phyloP scores from a whole-genome alignment of 2,888 invertebrate species.

The Epinotia bilunana region DNA sequence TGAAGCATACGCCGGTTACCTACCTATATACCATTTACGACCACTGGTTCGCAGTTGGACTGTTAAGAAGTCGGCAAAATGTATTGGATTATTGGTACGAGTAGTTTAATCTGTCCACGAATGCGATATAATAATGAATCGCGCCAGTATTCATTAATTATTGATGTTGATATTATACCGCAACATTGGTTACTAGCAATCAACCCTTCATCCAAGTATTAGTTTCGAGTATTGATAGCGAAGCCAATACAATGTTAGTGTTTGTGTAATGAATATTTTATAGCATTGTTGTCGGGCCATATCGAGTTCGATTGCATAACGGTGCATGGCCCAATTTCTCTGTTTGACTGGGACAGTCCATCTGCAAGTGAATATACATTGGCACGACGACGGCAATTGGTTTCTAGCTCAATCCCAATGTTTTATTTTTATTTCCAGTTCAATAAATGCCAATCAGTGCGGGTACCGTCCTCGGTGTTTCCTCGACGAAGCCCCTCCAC shows the following conservation, averaged over 20 bases:
- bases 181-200: background rate
- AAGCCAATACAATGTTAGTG: conserved; percentile 15
- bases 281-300: conserved; percentile 19
- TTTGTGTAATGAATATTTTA: conserved; percentile 25
- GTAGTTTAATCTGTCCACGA: background rate
- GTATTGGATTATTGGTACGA: background rate
- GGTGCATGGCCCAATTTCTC: conserved; percentile 34
- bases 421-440: conserved; percentile 39
- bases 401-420: conserved; percentile 25
- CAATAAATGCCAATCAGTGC: no score
- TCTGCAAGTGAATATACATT: conserved; percentile 16
- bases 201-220: conserved; percentile 15
- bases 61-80: no score
- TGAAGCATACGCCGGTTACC: no score
- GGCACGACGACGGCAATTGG: conserved; percentile 28
- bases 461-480: no score
- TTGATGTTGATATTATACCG: conserved; percentile 10
- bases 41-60: no score
- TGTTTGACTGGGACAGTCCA: conserved; percentile 31
- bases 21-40: no score
- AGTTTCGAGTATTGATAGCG: conserved; percentile 8
- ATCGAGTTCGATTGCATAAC: conserved; percentile 17
- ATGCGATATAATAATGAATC: background rate
- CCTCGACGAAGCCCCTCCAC: conserved; percentile 19
- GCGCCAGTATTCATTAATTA: conserved; percentile 1